A percentile compares a stretch with the other conserved stretches of the same genome.
Evolutionary conservation across 2,113 vertebrate genomes (phyloP).

Genomic region (Chroicocephalus ridibundus): DNA sequence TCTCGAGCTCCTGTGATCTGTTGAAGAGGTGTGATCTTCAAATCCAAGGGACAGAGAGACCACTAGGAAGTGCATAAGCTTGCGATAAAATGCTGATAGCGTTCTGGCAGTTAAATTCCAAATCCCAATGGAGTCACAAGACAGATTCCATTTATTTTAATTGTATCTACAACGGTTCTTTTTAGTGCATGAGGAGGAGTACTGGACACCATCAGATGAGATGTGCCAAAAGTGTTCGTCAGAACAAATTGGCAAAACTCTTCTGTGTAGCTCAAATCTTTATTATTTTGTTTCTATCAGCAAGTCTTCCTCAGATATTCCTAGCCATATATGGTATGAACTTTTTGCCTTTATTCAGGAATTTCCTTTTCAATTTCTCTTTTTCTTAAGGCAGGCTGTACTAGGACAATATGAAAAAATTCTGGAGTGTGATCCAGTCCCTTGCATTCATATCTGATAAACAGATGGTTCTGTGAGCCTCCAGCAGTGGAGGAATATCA

Average conservation of each 20-base stretch:
- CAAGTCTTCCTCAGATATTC: not conserved
- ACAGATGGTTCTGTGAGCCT: not conserved
- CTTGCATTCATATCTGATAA: not conserved
- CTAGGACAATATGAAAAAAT: not conserved
- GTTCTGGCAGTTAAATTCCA: not conserved
- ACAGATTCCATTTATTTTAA: constrained; percentile 17
- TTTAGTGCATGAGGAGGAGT: not conserved
- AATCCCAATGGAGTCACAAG: not conserved
- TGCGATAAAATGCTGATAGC: not conserved
- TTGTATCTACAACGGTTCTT: not conserved
- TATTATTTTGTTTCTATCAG: not conserved
- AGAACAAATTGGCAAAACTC: not conserved
- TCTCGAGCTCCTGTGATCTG: not conserved
- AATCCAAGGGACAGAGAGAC: not conserved
- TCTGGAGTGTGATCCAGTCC: not conserved
- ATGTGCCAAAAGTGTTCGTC: not conserved
- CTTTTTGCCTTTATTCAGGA: constrained; percentile 20
- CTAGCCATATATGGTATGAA: constrained; percentile 19
- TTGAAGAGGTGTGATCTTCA: not conserved
- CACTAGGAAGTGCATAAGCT: not conserved
- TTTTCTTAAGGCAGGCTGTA: not conserved
- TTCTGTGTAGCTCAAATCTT: not conserved
- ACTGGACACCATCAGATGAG: not conserved
- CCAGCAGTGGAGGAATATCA: not conserved
- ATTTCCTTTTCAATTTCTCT: constrained; percentile 17